Evolutionary conservation across 2,888 invertebrate species (phyloP).

Genomic region (Xylota segnis): DNA sequence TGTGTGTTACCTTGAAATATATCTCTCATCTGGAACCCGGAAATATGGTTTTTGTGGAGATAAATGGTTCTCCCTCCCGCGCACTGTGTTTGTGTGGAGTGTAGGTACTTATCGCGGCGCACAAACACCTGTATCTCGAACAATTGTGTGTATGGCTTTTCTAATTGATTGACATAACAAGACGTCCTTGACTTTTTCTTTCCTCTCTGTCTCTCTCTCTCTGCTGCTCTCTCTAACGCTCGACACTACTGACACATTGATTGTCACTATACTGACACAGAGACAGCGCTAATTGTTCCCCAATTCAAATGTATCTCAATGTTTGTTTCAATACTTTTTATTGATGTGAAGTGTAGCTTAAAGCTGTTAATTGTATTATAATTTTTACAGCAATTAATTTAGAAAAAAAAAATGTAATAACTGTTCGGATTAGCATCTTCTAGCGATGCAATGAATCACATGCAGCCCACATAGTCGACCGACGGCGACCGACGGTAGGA

Average conservation of each 20-base stretch:
- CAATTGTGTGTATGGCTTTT: constrained; percentile 16
- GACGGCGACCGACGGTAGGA: too few species aligned
- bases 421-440: background rate
- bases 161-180: constrained; percentile 66
- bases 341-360: background rate
- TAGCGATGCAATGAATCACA: background rate
- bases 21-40: constrained; percentile 51
- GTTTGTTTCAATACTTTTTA: background rate
- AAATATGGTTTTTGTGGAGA: constrained; percentile 34
- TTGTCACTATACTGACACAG: constrained; percentile 14
- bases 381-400: background rate
- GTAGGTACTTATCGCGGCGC: constrained; percentile 19
- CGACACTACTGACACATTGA: constrained; percentile 9
- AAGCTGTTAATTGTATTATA: background rate
- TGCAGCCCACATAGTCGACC: background rate
- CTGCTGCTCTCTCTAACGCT: constrained; percentile 6
- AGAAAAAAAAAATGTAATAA: background rate
- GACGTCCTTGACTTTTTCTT: constrained; percentile 72
- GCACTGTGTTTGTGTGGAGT: constrained; percentile 16
- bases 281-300: constrained; percentile 26
- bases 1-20: constrained; percentile 62
- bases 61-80: constrained; percentile 10
- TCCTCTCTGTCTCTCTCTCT: constrained; percentile 17
- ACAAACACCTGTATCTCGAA: constrained; percentile 56
- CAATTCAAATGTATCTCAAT: constrained; percentile 36